These are phyloP conservation scores for Ammodytes marinus DNA, from an alignment of 2,113 vertebrate species.

Conservation along the genomic window DNA sequence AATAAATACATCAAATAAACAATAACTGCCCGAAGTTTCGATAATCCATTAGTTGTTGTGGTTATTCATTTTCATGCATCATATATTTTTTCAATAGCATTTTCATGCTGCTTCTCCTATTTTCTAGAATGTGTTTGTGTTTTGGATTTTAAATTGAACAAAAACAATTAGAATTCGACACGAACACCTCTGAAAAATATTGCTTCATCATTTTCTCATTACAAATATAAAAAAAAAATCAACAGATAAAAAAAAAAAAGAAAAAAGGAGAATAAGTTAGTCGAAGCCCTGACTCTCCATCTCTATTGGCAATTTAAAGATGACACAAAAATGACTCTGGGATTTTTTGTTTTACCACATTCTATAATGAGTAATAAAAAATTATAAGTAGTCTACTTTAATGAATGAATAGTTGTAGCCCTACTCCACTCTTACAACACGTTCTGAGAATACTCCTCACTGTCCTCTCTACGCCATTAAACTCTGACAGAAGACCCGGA, in stretches of 20 bases:
- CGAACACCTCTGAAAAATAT: not conserved
- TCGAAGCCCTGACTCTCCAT: not conserved
- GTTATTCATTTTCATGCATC: too few species aligned
- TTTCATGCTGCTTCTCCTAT: not conserved
- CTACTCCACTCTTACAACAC: not conserved
- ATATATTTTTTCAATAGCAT: too few species aligned
- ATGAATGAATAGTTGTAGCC: not conserved
- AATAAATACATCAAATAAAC: too few species aligned
- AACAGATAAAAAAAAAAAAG: too few species aligned
- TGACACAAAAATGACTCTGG: not conserved
- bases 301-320: not conserved
- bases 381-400: not conserved
- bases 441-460: not conserved
- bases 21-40: too few species aligned
- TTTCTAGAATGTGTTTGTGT: not conserved
- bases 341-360: not conserved
- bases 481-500: slow-evolving; percentile 22
- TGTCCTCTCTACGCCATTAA: slow-evolving; percentile 6
- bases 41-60: too few species aligned
- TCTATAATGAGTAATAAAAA: not conserved
- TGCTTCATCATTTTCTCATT: not conserved
- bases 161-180: not conserved
- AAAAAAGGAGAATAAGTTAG: not conserved
- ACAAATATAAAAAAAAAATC: not conserved
- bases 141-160: not conserved